Base-by-base conservation (phyloP, 2,888 invertebrate species). In the Tanytarsus gracilentus region DNA sequence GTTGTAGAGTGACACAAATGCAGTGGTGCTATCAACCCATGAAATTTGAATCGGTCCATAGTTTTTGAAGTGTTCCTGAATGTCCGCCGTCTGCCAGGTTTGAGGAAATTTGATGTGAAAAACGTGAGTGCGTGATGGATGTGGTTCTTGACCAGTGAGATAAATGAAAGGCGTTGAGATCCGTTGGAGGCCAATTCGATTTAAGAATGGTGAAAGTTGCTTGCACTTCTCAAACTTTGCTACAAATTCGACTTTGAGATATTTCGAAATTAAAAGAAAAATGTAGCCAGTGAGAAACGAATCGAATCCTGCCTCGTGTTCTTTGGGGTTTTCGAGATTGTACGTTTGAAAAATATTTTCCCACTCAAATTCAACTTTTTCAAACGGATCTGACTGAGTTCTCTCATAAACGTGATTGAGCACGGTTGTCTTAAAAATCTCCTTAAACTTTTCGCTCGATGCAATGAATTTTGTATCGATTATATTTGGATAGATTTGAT, bases 271-370 rank as follows among this genome's bases (percentile, higher is more conserved):
- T 6, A 83, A 73, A 14, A 89, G 75, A 72, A 88, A 88, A 68
- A 84, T 83, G 5, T 84, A 70, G 4, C 91, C 91, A 1, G 92
- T 91, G 48, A 89, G 78, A 72, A 79, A 91, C 3, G 92, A 89
- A 74, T 93, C 92, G 75, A 83, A 93, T 3, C 89, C 92, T 36
- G 92, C 92, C 70, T 92, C 88, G 72, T 93, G 92, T 40, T 77
- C 77, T 67, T 83, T 84, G 18, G 74, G 74, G 18, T 75, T 73
- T 0, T 73, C 66, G 2, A 73, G 67, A 2, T 68, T 66, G 75
- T 86, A 84, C 63, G 82, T 79, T 66, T 78, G 77, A 30, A 72
- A 68, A 8, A 71, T 64, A 6, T 71, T 66, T 63, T 77, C 77
- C 23, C 75, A 66, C 64, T 76, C 77, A 63, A 78, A 71, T 70